Base-by-base conservation (phyloP, 1,140 invertebrate genomes). In the Physella acuta region DNA sequence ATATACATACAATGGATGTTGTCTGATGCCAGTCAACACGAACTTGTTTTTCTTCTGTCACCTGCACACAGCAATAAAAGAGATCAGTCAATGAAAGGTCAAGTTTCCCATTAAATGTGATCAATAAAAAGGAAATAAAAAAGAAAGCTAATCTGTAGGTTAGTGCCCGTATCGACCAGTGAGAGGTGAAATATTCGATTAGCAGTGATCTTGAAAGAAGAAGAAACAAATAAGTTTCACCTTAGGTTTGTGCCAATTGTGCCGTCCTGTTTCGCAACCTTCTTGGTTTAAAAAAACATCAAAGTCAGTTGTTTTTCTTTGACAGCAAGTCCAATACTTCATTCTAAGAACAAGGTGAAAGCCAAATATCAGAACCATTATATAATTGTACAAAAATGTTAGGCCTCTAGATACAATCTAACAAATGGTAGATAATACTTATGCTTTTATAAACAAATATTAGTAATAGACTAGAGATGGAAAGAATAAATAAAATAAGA, bases 271-370 rank as follows among this genome's bases (percentile, higher is more conserved):
- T 20, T 88, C 87, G 84, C 97, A 99, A 0, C 90, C 90, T 37
- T 88, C 89, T 87, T 99, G 96, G 56, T 91, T 91, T 34, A 99
- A 86, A 82, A 99, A 99, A 17, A 88, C 88, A 66, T 92, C 89
- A 84, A 99, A 99, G 82, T 99, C 95, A 16, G 93, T 92, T 1
- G 97, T 99, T 78, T 92, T 92, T 77, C 92, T 93, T 74, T 92
- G 89, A 80, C 97, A 99, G 81, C 97, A 99, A 0, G 94, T 93
- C 97, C 97, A 99, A 84, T 91, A 99, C 85, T 99, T 99, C 82
- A 98, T 87, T 0, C 95, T 85, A 58, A 16, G 79, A 49, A 24
- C n/a, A n/a, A n/a, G n/a, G n/a, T n/a, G n/a, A n/a, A n/a, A n/a
- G n/a, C n/a, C 11, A 49, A 49, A n/a, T 49, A 14, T 49, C 11